Evolutionary conservation across 2,888 invertebrate genomes (phyloP).

Genomic region (Diploptera punctata): DNA sequence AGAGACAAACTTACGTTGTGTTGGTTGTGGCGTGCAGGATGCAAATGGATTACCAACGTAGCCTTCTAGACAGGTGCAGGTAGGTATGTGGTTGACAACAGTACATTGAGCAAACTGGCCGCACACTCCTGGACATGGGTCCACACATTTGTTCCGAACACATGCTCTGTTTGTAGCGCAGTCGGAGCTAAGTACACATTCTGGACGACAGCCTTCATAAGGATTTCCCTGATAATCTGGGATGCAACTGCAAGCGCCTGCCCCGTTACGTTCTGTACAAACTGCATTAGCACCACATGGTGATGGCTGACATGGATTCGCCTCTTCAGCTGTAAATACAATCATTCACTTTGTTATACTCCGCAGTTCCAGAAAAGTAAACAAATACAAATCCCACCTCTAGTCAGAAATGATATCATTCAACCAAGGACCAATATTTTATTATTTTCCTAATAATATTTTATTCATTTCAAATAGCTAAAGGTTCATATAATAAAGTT

Average conservation of each 20-base stretch:
- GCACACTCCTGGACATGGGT: slow-evolving; percentile 88
- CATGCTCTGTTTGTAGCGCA: slow-evolving; percentile 85
- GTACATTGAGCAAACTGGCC: slow-evolving; percentile 83
- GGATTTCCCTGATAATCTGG: slow-evolving; percentile 85
- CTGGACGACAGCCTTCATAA: slow-evolving; percentile 85
- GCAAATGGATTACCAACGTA: slow-evolving; percentile 80
- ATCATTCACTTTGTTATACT: too few species aligned
- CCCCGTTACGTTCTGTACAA: slow-evolving; percentile 77
- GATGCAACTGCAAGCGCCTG: slow-evolving; percentile 81
- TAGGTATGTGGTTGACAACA: slow-evolving; percentile 86
- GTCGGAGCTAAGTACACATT: slow-evolving; percentile 86
- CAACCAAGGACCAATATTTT: too few species aligned
- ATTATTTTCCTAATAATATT: too few species aligned
- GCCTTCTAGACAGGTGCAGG: slow-evolving; percentile 77
- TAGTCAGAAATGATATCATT: too few species aligned
- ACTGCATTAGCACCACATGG: slow-evolving; percentile 88
- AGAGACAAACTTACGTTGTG: slow-evolving; percentile 45
- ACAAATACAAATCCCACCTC: too few species aligned
- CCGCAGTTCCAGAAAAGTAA: too few species aligned
- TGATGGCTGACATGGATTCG: slow-evolving; percentile 66
- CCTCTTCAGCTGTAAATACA: slow-evolving; percentile 55
- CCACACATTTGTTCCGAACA: slow-evolving; percentile 80
- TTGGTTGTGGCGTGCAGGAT: slow-evolving; percentile 59
- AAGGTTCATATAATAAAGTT: too few species aligned
- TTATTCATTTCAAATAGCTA: too few species aligned